These are phyloP conservation scores for Chionoecetes opilio DNA, from an alignment of 1,140 invertebrate species.

Conservation along the genomic window DNA sequence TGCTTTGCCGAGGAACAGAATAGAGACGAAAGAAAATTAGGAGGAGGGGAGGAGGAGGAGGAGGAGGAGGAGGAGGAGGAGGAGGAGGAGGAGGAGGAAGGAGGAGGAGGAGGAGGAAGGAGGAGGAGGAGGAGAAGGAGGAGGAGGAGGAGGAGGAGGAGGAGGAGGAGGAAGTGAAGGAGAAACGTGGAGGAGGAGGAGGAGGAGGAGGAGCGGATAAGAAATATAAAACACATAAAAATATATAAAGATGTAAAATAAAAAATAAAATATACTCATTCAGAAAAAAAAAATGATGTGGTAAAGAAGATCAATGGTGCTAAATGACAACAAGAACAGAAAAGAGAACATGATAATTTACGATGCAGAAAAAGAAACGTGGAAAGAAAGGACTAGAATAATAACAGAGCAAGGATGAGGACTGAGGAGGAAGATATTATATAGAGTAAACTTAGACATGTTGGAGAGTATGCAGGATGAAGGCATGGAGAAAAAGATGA, in stretches of 20 bases:
- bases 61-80: neutral
- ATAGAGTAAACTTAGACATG: neutral
- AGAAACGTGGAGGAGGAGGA: neutral
- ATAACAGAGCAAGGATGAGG: neutral
- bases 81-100: neutral
- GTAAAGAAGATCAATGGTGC: neutral
- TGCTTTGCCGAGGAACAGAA: too few species aligned
- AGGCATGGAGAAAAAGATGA: neutral
- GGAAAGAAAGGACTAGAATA: neutral
- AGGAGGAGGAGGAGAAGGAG: neutral
- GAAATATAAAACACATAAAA: too few species aligned
- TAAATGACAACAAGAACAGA: neutral
- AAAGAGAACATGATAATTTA: neutral
- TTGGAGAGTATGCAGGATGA: neutral
- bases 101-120: neutral
- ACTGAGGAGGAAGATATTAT: neutral
- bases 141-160: neutral
- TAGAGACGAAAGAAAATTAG: too few species aligned
- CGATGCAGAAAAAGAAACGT: neutral
- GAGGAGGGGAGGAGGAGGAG: neutral
- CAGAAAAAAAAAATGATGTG: too few species aligned
- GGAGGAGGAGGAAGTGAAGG: neutral
- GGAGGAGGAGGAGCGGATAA: neutral
- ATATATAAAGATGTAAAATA: too few species aligned
- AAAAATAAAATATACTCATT: neutral